Evolutionary conservation across 2,797 vertebrate species (phyloP), one percentile per base, ranked within the genome.

Genomic region (Pseudomugil gertrudae): DNA sequence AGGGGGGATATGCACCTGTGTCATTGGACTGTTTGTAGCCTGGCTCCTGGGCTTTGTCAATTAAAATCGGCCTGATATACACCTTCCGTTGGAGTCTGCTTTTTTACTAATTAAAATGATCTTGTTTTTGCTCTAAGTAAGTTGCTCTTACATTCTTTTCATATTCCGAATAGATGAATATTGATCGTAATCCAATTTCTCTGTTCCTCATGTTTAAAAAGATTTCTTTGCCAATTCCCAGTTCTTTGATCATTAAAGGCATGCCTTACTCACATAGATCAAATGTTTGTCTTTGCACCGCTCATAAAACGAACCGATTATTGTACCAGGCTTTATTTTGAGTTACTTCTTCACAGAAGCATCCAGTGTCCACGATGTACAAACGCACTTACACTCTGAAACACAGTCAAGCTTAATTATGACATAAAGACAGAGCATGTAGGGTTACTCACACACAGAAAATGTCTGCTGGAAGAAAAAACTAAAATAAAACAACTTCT

Each of bases 181-280:
- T 89, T 74, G 79, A 88, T 79, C 61, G 51, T 45, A 83, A 87
- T 87, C 78, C 84, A 89, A 83, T 90, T 89, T 84, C 77, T 78
- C 50, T 57, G 17, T 74, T 75, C 76, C 72, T 75, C 17, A 57
- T 21, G 27, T 45, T 63, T 72, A 86, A 87, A 64, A 69, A 54
- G 74, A 75, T 81, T 81, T 80, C 65, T 65, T 62, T 76, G 76
- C 56, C 63, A 70, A 61, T 40, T 3, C 66, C 56, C 62, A 35
- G 48, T 80, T 73, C 79, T 86, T 85, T 90, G 76, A 88, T 87
- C 75, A 76, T 56, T 79, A 38, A 40, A 66, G 75, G 61, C 53
- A 29, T 66, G 71, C 74, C 55, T 78, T 71, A 64, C 78, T 81
- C 58, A 78, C 48, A 53, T 24, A 11, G 9, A 48, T 48, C 21